phyloP scores from a whole-genome alignment of 2,888 invertebrate species.

The Pammene aurita region DNA sequence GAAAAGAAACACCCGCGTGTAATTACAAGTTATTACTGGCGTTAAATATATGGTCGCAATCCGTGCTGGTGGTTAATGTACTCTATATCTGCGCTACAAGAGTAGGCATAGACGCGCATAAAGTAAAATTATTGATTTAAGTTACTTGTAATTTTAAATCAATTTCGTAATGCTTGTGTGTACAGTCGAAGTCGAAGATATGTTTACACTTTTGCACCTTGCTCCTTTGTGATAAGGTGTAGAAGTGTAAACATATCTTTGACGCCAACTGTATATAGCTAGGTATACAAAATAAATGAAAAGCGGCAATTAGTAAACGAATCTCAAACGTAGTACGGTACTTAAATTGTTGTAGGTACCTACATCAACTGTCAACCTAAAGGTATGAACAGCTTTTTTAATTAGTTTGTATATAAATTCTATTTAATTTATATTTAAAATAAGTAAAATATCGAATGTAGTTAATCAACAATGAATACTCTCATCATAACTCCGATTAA shows the following conservation, averaged over 20 bases:
- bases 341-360: constrained; percentile 57
- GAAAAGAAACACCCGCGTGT: too few relatives aligned
- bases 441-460: constrained; percentile 39
- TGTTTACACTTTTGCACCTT: too few relatives aligned
- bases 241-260: too few relatives aligned
- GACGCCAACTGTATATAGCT: too few relatives aligned
- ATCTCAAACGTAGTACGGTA: constrained; percentile 67
- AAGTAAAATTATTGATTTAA: constrained; percentile 32
- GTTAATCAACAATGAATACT: constrained; percentile 36
- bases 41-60: neutral
- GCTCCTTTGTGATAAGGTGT: too few relatives aligned
- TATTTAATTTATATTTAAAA: constrained; percentile 45
- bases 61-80: constrained; percentile 60
- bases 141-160: constrained; percentile 48
- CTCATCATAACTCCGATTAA: constrained; percentile 58
- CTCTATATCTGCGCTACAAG: constrained; percentile 46
- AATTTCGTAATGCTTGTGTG: constrained; percentile 59
- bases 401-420: constrained; percentile 59
- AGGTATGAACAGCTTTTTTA: constrained; percentile 50
- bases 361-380: constrained; percentile 35
- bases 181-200: too few relatives aligned
- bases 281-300: constrained; percentile 52
- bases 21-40: neutral
- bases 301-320: constrained; percentile 63
- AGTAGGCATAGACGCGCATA: constrained; percentile 40